Evolutionary conservation across 2,113 vertebrate genomes (phyloP), one percentile per base, ranked within the genome.

Genomic region (Gallinago paraguaiae): DNA sequence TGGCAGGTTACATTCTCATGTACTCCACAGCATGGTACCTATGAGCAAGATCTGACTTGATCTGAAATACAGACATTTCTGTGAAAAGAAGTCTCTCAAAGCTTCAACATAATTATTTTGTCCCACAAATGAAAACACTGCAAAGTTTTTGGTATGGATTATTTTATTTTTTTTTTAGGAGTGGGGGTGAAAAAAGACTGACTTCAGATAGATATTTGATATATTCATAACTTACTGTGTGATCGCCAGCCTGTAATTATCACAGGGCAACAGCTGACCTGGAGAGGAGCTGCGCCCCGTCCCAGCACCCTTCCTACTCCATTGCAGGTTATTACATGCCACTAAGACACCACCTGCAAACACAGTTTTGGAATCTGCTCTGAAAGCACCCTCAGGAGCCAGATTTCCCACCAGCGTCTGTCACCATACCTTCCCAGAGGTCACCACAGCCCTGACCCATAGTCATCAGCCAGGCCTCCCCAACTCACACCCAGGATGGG

Each of bases 401-500:
- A 17, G 20, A 39, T 50, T n/a, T 28, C 53, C 27, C 39, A 54
- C 43, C 33, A 15, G 8, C 1, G 1, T 17, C 50, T 61, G 22
- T 17, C 33, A 46, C 33, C 8, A 2, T 2, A 12, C 13, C n/a
- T 45, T 20, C 15, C 4, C 2, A 1, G 31, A 57, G 25, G 18
- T 45, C 63, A 94, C 22, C 4, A 18, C 37, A 69, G 23, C 35
- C 14, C 48, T 43, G 23, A 28, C 3, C 12, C 28, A 6, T 6
- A 9, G 3, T 17, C 28, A 41, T 7, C 37, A 45, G 14, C 14
- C 54, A 72, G 19, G 10, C 12, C 23, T 31, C 1, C 1, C 1
- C 23, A 82, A 11, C 15, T 72, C 78, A 14, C 2, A 1, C 5
- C 13, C 2, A 3, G 33, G 14, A 87, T 1, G 0, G 6, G 22